Conservation (phyloP, 1,140 invertebrate genomes). For the Metaphire vulgaris region DNA sequence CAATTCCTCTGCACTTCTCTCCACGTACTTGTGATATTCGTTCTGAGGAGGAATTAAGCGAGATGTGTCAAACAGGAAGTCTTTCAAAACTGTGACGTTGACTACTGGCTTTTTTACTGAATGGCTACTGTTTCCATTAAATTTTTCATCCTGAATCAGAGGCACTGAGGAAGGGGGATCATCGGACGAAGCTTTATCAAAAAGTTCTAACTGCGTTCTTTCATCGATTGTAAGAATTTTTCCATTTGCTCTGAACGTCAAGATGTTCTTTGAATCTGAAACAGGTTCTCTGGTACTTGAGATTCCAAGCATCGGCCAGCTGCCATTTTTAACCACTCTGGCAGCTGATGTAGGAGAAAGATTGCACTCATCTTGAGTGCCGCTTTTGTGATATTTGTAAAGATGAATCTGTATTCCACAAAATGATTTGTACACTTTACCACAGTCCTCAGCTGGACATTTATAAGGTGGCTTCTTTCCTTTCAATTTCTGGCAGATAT, state of each 20-base stretch:
- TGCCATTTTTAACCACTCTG: background rate
- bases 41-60: constrained; percentile 66
- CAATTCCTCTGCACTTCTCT: constrained; percentile 86
- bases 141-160: constrained; percentile 34
- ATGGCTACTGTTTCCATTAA: background rate
- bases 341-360: constrained; percentile 32
- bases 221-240: constrained; percentile 56
- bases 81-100: constrained; percentile 67
- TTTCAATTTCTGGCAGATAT: constrained; percentile 70
- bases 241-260: constrained; percentile 74
- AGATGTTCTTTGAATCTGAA: constrained; percentile 71
- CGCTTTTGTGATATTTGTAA: constrained; percentile 69
- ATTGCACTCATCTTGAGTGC: constrained; percentile 50
- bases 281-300: constrained; percentile 34
- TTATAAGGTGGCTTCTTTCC: constrained; percentile 74
- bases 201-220: constrained; percentile 53
- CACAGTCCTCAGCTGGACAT: constrained; percentile 74
- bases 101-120: constrained; percentile 67
- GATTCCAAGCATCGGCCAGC: background rate
- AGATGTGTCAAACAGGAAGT: constrained; percentile 68
- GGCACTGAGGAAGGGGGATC: constrained; percentile 18
- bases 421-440: constrained; percentile 75
- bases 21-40: constrained; percentile 80
- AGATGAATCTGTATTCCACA: constrained; percentile 78
- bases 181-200: constrained; percentile 22